Evolutionary conservation across 2,797 vertebrate genomes (phyloP).

Genomic region (Mormyrus proboscirostris): DNA sequence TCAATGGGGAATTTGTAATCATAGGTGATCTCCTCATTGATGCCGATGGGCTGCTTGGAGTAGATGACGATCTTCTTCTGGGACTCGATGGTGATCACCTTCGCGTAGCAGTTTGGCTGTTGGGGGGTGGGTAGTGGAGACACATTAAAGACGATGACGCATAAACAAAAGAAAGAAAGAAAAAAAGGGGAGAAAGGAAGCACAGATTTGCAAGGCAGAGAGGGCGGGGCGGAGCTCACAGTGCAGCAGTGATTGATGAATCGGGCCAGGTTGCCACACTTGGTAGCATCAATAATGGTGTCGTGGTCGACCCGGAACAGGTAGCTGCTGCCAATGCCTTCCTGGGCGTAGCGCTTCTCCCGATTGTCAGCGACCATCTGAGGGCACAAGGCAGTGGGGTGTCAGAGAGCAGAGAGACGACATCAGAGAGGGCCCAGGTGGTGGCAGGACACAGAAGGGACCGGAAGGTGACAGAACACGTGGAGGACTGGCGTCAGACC

Average conservation of each 20-base stretch:
- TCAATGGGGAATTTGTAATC: constrained; percentile 93
- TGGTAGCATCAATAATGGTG: constrained; percentile 90
- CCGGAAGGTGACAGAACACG: background rate
- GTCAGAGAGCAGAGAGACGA: background rate
- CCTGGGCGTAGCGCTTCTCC: constrained; percentile 84
- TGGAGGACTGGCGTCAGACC: too few relatives aligned
- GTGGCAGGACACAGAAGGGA: background rate
- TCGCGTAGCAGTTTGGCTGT: constrained; percentile 89
- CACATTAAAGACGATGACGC: background rate
- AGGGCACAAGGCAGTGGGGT: background rate
- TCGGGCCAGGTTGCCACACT: constrained; percentile 81
- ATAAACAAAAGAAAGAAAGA: background rate
- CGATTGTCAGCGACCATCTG: constrained; percentile 89
- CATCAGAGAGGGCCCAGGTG: background rate
- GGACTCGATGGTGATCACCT: constrained; percentile 90
- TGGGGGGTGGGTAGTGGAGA: background rate
- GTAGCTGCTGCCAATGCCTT: constrained; percentile 92
- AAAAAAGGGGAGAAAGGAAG: background rate
- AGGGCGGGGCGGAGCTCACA: constrained; percentile 52
- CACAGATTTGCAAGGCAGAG: background rate
- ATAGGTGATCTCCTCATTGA: constrained; percentile 91
- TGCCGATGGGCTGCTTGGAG: constrained; percentile 83
- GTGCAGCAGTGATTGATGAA: constrained; percentile 96
- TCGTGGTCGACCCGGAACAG: constrained; percentile 90
- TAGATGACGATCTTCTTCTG: constrained; percentile 96